Percentiles rank a stretch among this genome's conserved stretches.
Evolutionary conservation across 1,140 invertebrate species (phyloP).

Genomic region (Zeugodacus cucurbitae): DNA sequence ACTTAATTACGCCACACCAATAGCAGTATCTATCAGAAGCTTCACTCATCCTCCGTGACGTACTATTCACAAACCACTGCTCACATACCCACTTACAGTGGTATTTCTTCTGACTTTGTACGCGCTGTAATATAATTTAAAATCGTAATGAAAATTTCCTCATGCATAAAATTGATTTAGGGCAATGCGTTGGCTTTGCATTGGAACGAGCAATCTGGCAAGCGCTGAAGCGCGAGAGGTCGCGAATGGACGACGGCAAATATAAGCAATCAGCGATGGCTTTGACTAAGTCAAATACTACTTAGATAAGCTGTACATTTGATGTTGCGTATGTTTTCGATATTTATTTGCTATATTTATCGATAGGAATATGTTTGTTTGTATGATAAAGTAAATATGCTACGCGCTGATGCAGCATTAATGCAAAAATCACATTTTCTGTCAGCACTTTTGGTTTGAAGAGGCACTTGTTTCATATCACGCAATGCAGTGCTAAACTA

Average conservation of each 20-base stretch:
- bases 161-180: constrained; percentile 28
- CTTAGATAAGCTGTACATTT: not conserved
- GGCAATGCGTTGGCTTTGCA: not conserved
- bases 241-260: not conserved
- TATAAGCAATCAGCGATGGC: not conserved
- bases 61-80: too few species aligned
- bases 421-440: constrained; percentile 32
- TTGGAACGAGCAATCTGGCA: not conserved
- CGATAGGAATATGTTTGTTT: not conserved
- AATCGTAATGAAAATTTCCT: constrained; percentile 20
- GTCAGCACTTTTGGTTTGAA: constrained; percentile 30
- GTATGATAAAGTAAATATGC: not conserved
- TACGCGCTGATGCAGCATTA: not conserved
- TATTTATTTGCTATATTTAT: not conserved
- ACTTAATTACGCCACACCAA: not conserved
- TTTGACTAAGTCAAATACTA: not conserved
- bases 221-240: not conserved
- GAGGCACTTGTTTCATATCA: not conserved
- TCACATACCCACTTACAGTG: not conserved
- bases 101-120: not conserved
- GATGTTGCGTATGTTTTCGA: not conserved
- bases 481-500: not conserved
- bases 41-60: not conserved
- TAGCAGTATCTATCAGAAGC: not conserved
- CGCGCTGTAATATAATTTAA: not conserved